These are phyloP conservation scores for Hoplostethus mediterraneus DNA, from an alignment of 2,797 vertebrate genomes.

Conservation along the genomic window DNA sequence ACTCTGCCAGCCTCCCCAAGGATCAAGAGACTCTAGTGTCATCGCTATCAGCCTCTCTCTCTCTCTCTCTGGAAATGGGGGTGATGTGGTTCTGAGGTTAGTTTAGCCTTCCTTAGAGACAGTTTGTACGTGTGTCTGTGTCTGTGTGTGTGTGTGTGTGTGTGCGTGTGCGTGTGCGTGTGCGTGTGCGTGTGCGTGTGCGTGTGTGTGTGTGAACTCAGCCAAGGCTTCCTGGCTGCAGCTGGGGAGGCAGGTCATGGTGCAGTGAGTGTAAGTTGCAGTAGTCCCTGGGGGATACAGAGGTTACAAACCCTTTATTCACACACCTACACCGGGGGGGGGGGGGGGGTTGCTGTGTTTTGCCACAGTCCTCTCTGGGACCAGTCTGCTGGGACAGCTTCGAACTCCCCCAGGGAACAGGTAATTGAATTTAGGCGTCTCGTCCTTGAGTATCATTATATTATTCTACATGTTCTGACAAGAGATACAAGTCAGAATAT, in stretches of 20 bases:
- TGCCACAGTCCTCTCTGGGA: conserved; percentile 18
- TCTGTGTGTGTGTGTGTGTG: background rate
- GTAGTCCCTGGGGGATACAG: conserved; percentile 13
- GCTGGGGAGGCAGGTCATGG: conserved; percentile 17
- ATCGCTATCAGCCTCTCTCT: conserved; percentile 47
- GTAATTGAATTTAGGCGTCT: conserved; percentile 57
- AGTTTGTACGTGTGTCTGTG: background rate
- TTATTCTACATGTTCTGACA: conserved; percentile 40
- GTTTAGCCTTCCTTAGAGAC: conserved; percentile 46
- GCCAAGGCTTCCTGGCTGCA: conserved; percentile 27
- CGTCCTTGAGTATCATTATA: conserved; percentile 37
- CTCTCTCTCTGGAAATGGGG: background rate
- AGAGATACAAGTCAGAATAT: conserved; percentile 30
- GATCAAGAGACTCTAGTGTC: conserved; percentile 40
- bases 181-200: background rate
- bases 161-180: conserved; percentile 5
- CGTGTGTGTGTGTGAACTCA: conserved; percentile 21
- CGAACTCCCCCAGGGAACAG: conserved; percentile 11
- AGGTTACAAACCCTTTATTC: conserved; percentile 21
- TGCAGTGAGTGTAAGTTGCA: conserved; percentile 12
- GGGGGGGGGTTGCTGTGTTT: conserved; percentile 10
- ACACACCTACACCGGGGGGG: background rate
- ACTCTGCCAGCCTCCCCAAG: conserved; percentile 33
- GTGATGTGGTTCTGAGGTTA: conserved; percentile 48
- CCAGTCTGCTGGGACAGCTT: conserved; percentile 1